Evolutionary conservation across 2,888 invertebrate species (phyloP), one percentile per base, ranked within the genome.

Genomic region (Lepidocyrtoides sp.): DNA sequence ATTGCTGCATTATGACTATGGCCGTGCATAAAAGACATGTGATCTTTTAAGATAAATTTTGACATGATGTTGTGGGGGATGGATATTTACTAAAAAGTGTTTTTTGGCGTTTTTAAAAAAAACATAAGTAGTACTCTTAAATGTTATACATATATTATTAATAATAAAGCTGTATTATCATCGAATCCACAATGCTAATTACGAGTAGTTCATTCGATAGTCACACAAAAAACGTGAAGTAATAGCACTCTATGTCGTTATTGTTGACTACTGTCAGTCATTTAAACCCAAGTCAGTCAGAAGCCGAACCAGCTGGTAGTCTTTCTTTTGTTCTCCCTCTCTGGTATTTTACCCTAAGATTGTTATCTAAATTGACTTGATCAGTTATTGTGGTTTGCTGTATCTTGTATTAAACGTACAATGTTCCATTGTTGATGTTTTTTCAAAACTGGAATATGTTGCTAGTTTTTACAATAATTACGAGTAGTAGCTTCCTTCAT

Each of bases 241-340:
- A 51, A 51, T 77, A 29, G 51, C 29, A 29, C 8, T 51, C 14
- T n/a, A 2, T 48, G 7, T 29, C 69, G 29, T 84, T 51, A 48
- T 57, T 81, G 81, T 57, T 36, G 84, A 69, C 66, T 84, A 84
- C 69, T 69, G 84, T 84, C 84, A 69, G 69, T 66, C 36, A 69
- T 17, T 26, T 12, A 8, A 66, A 66, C 32, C 36, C 10, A 20
- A 20, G 23, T 2, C 4, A 44, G 20, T 0, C 44, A 83, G 26
- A 26, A 48, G 84, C 84, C 54, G 69, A 84, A 84, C 26, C 44
- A 66, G 41, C 63, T 44, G 26, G 83, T 20, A 48, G 66, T 23
- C 66, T 44, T 12, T 41, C 41, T 36, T 5, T 57, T 32, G 14
- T 17, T 66, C 26, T 23, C 63, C 14, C 8, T 32, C 0, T 69